Conservation (phyloP, 2,113 vertebrate species). For the Dasypus novemcinctus region DNA sequence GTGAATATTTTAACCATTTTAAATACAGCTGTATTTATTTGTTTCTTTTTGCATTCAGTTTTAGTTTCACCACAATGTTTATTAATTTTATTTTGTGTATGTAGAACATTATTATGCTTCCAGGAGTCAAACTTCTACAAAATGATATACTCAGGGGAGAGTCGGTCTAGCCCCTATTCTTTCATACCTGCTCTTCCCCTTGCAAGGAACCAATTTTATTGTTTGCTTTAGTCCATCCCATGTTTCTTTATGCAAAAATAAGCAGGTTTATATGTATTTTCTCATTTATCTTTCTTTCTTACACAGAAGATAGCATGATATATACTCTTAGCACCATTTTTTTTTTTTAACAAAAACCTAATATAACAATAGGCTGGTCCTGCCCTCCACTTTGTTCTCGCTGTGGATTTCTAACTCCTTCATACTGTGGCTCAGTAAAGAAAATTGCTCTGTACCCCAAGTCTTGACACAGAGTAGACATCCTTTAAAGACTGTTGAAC, state of each 20-base stretch:
- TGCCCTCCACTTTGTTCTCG: neutral
- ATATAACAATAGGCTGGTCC: neutral
- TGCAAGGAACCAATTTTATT: neutral
- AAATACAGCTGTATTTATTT: neutral
- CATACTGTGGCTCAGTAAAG: neutral
- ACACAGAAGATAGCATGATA: neutral
- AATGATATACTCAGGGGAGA: neutral
- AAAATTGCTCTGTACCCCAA: neutral
- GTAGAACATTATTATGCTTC: neutral
- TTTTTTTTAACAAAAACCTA: neutral
- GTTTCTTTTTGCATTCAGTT: neutral
- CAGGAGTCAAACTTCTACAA: neutral
- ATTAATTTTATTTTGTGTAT: neutral
- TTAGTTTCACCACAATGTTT: neutral
- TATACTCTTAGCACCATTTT: neutral
- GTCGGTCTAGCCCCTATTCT: neutral
- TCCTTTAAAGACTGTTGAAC: too few species aligned
- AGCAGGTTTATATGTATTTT: neutral
- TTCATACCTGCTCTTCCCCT: neutral
- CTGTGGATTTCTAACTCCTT: neutral
- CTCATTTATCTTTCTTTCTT: neutral
- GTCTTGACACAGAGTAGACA: neutral
- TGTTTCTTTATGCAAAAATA: neutral
- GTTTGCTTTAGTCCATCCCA: neutral
- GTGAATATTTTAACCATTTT: neutral